Percentiles rank a stretch among this genome's conserved stretches.
Conservation (phyloP, 2,113 vertebrate species). For the Onychostruthus taczanowskii region DNA sequence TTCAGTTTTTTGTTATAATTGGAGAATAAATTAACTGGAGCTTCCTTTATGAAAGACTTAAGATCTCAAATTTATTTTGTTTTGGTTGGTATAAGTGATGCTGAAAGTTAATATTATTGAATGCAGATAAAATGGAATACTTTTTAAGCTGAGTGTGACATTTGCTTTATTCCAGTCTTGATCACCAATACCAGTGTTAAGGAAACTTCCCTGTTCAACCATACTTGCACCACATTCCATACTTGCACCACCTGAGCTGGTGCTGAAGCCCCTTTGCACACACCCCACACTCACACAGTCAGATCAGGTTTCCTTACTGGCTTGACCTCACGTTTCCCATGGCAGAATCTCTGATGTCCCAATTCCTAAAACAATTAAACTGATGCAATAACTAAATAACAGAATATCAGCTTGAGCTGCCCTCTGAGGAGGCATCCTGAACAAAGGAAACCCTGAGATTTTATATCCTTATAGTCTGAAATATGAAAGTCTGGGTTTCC, state of each 20-base stretch:
- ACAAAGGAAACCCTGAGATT: not conserved
- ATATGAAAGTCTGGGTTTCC: not conserved
- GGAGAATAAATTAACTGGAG: not conserved
- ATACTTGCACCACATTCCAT: not conserved
- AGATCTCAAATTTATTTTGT: not conserved
- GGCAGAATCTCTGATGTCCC: not conserved
- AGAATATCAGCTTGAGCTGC: fast-evolving
- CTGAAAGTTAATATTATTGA: not conserved
- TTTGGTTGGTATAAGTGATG: not conserved
- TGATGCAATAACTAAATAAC: not conserved
- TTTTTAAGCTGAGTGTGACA: not conserved
- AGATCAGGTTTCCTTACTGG: not conserved
- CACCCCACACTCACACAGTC: not conserved
- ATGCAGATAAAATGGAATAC: not conserved
- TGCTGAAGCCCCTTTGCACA: not conserved
- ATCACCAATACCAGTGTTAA: not conserved
- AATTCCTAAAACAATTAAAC: not conserved
- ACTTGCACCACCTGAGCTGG: not conserved
- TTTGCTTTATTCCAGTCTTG: not conserved
- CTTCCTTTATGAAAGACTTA: not conserved
- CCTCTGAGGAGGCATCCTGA: not conserved
- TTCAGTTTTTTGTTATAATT: not conserved
- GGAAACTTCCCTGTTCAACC: not conserved
- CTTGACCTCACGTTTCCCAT: fast-evolving
- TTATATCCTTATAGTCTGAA: not conserved